These are phyloP conservation scores for Bombus balteatus DNA, from an alignment of 1,140 invertebrate species.

Conservation along the genomic window DNA sequence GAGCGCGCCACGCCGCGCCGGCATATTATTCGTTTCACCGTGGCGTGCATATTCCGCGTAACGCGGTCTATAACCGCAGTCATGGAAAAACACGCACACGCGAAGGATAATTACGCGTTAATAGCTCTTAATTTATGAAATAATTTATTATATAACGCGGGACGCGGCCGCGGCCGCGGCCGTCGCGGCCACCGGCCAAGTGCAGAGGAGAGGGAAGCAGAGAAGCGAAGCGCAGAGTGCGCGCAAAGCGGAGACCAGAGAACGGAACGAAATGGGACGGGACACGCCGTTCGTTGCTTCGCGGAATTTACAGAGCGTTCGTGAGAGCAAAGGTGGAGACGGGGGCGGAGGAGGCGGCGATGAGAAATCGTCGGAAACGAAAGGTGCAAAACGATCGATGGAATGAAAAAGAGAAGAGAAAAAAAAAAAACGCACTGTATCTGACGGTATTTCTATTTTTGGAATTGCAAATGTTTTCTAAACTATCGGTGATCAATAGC, in stretches of 20 bases:
- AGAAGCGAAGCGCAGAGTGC: neutral
- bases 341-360: no score
- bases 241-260: neutral
- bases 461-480: no score
- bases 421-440: no score
- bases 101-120: conserved; percentile 72
- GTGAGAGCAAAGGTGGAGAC: no score
- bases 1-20: conserved; percentile 20
- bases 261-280: no score
- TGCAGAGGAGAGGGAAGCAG: neutral
- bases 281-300: no score
- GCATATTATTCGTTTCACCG: conserved; percentile 54
- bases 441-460: no score
- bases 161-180: conserved; percentile 40
- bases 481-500: no score
- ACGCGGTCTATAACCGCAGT: conserved; percentile 68
- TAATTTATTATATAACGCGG: conserved; percentile 74
- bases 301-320: no score
- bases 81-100: conserved; percentile 73
- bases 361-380: no score
- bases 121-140: conserved; percentile 76
- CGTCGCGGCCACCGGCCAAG: neutral
- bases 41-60: conserved; percentile 60
- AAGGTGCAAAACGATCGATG: no score
- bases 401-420: no score